Percentiles rank a stretch among this genome's conserved stretches.
These are phyloP conservation scores for Venusia cambrica DNA, from an alignment of 2,888 invertebrate genomes.

Conservation along the genomic window DNA sequence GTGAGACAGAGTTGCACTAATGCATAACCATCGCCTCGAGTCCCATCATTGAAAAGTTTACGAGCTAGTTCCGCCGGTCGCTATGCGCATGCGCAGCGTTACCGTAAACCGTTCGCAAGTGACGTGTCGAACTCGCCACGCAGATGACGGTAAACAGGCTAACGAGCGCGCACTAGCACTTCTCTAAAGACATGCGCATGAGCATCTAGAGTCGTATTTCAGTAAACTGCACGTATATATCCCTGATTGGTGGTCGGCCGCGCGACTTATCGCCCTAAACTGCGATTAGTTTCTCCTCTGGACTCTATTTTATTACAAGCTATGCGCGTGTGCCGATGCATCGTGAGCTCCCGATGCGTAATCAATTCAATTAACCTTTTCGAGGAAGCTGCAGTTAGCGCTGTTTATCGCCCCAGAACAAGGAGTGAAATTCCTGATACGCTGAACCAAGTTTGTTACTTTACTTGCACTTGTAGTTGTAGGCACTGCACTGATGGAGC, in stretches of 20 bases:
- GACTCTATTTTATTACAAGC: constrained; percentile 1
- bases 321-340: constrained; percentile 4
- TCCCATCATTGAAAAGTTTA: constrained; percentile 5
- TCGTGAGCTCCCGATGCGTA: constrained; percentile 7
- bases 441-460: no score
- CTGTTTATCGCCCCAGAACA: constrained; percentile 3
- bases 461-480: no score
- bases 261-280: constrained; percentile 4
- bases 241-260: constrained; percentile 10
- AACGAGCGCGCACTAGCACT: constrained; percentile 5
- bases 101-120: constrained; percentile 1
- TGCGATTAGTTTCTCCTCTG: constrained; percentile 9
- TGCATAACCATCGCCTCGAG: constrained; percentile 4
- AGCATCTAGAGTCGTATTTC: background rate
- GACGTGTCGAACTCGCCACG: constrained; percentile 1
- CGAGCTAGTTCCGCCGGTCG: background rate
- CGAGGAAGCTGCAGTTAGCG: constrained; percentile 11
- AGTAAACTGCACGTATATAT: constrained; percentile 1
- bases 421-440: constrained; percentile 5
- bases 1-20: constrained; percentile 3
- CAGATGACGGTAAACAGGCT: constrained; percentile 5
- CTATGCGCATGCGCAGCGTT: background rate
- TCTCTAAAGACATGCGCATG: constrained; percentile 4
- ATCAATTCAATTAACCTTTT: constrained; percentile 16
- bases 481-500: no score